These are phyloP conservation scores for Cyprinodon variegatus DNA, from an alignment of 2,113 vertebrate genomes.

Conservation along the genomic window DNA sequence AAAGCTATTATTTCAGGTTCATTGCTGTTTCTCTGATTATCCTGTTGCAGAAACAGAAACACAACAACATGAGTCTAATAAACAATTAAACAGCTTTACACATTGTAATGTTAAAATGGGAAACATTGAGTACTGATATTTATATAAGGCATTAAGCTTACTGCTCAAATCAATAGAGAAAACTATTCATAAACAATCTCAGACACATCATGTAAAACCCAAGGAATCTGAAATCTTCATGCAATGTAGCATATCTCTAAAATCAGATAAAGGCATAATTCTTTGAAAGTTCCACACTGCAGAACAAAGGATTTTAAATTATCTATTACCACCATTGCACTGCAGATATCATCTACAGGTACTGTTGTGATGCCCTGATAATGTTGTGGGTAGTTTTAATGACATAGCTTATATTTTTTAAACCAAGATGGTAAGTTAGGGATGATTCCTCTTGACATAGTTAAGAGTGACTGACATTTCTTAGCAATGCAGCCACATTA, in stretches of 20 bases:
- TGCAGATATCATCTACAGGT: background rate
- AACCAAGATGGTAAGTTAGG: slow-evolving; percentile 7
- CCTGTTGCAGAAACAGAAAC: background rate
- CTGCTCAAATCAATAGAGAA: background rate
- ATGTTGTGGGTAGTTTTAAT: background rate
- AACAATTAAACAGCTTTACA: background rate
- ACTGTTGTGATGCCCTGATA: background rate
- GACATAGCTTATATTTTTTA: background rate
- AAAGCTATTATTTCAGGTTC: background rate
- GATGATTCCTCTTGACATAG: slow-evolving; percentile 22
- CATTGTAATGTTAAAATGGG: background rate
- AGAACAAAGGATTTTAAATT: too few species aligned
- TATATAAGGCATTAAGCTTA: background rate
- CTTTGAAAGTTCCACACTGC: background rate
- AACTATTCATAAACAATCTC: background rate
- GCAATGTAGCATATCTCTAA: too few species aligned
- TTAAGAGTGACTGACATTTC: slow-evolving; percentile 22
- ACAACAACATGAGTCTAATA: background rate
- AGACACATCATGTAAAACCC: background rate
- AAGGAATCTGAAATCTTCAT: background rate
- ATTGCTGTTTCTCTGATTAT: background rate
- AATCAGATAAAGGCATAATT: background rate
- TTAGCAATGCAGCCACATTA: slow-evolving; percentile 20
- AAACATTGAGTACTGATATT: background rate
- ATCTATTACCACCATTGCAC: background rate